phyloP scores from a whole-genome alignment of 2,113 vertebrate species.

The Mionectes macconnelli region DNA sequence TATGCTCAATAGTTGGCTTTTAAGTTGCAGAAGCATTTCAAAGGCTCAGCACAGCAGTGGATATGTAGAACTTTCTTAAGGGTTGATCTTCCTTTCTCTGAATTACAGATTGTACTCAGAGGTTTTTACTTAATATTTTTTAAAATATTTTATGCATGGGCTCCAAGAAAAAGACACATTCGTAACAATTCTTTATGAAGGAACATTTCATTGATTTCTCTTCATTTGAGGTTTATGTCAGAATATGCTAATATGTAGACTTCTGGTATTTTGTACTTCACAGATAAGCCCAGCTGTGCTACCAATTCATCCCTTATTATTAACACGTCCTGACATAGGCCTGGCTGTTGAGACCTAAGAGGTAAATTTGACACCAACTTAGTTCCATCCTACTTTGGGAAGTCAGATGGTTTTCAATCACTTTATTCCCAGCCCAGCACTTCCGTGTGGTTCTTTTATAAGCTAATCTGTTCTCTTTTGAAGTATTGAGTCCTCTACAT shows the following conservation, averaged over 20 bases:
- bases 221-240: not conserved
- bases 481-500: not conserved
- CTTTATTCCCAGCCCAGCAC: not conserved
- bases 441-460: not conserved
- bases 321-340: not conserved
- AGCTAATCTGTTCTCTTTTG: not conserved
- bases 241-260: not conserved
- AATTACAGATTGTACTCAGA: not conserved
- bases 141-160: not conserved
- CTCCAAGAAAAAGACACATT: not conserved
- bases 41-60: not conserved
- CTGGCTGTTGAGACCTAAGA: not conserved
- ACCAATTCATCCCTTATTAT: not conserved
- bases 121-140: not conserved
- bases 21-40: not conserved
- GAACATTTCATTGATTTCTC: not conserved
- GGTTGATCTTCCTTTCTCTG: not conserved
- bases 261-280: not conserved
- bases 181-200: not conserved
- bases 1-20: not conserved
- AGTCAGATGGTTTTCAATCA: not conserved
- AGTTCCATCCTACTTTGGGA: not conserved
- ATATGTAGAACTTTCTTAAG: not conserved
- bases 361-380: not conserved
- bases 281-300: not conserved